phyloP scores from a whole-genome alignment of 2,113 vertebrate species.

The Oreotrochilus melanogaster region DNA sequence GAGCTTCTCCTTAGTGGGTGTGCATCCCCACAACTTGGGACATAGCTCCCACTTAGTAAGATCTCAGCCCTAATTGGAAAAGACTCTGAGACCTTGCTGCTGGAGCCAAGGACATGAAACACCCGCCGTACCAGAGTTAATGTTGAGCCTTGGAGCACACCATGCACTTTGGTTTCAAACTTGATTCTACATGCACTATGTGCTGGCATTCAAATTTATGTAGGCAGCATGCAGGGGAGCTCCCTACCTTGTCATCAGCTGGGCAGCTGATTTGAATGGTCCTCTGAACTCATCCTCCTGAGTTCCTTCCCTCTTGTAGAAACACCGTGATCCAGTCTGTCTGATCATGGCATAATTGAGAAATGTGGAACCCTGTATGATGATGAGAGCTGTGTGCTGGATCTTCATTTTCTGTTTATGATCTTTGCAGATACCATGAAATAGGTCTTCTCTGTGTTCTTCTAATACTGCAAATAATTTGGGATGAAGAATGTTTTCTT shows the following conservation, averaged over 20 bases:
- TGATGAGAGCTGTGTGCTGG: background rate
- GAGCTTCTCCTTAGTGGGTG: background rate
- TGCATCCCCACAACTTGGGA: background rate
- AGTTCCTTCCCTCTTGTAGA: background rate
- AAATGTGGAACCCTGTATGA: background rate
- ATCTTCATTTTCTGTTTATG: background rate
- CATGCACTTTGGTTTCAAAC: background rate
- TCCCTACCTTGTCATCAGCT: background rate
- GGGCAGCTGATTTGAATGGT: background rate
- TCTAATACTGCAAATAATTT: background rate
- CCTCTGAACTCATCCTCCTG: background rate
- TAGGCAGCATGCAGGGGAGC: background rate
- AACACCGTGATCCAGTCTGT: background rate
- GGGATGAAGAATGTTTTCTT: background rate
- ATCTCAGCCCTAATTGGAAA: background rate
- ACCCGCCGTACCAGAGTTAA: background rate
- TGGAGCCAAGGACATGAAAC: background rate
- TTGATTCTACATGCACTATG: rapidly evolving
- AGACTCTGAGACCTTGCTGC: background rate
- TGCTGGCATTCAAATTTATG: background rate
- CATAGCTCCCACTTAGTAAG: background rate
- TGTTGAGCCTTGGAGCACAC: background rate
- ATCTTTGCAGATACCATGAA: background rate
- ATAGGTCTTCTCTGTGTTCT: background rate
- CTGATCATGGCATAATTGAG: background rate